Evolutionary conservation across 2,113 vertebrate genomes (phyloP).

Genomic region (Lichenostomus cassidix): DNA sequence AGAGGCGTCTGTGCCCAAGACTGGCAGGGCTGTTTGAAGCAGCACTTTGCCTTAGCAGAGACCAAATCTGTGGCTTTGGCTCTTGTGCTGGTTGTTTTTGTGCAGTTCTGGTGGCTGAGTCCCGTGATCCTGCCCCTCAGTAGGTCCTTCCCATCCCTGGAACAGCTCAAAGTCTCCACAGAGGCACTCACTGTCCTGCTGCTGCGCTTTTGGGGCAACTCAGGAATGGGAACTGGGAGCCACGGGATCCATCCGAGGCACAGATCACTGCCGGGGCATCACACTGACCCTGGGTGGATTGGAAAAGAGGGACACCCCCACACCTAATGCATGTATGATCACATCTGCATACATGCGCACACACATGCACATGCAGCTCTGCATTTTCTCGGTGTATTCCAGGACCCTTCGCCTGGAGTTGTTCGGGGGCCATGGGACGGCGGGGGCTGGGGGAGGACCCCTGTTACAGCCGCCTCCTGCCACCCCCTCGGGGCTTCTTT

Average conservation of each 20-base stretch:
- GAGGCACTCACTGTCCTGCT: neutral
- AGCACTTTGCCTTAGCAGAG: neutral
- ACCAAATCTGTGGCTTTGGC: neutral
- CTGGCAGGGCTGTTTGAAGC: neutral
- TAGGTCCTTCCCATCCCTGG: neutral
- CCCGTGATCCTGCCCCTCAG: neutral
- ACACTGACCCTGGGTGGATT: accelerated
- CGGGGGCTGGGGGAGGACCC: neutral
- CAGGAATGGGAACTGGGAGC: neutral
- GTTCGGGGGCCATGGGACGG: neutral
- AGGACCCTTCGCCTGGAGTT: neutral
- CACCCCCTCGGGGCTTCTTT: neutral
- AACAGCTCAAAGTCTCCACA: neutral
- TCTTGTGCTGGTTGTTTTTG: neutral
- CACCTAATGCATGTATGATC: too few species aligned
- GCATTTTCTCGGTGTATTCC: neutral
- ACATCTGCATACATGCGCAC: neutral
- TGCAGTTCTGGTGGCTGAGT: neutral
- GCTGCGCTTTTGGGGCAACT: accelerated
- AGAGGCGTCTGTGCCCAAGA: neutral
- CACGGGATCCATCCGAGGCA: accelerated
- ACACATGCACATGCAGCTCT: too few species aligned
- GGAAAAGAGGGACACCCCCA: neutral
- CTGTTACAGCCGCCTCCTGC: neutral
- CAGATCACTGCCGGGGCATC: neutral